phyloP scores from a whole-genome alignment of 1,140 invertebrate species.

The Anastrepha ludens region DNA sequence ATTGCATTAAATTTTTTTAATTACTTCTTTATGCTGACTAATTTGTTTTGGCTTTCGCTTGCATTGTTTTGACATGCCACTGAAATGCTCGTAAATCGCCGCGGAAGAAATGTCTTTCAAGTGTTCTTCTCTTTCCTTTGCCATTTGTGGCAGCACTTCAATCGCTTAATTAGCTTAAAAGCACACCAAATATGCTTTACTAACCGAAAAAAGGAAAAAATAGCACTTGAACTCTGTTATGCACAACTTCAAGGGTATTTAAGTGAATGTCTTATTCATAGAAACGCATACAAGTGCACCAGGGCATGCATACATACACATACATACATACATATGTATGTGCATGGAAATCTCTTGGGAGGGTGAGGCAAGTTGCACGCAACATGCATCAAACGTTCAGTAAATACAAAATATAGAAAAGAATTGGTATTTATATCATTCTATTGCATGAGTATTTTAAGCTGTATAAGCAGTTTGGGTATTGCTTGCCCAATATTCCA shows the following conservation, averaged over 20 bases:
- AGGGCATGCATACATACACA: not conserved
- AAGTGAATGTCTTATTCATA: not conserved
- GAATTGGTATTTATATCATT: not conserved
- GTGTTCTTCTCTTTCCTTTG: not conserved
- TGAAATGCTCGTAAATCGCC: not conserved
- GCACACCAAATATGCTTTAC: not conserved
- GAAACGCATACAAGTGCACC: not conserved
- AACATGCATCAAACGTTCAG: not conserved
- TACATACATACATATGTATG: not conserved
- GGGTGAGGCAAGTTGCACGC: not conserved
- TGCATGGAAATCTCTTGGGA: not conserved
- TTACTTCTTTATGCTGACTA: not conserved
- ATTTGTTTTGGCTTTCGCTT: constrained; percentile 3
- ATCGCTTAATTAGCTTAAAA: constrained; percentile 19
- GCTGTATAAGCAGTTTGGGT: not conserved
- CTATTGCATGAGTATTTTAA: not conserved
- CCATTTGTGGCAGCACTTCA: constrained; percentile 7
- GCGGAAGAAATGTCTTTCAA: not conserved
- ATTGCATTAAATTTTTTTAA: too few species aligned
- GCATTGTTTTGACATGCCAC: not conserved
- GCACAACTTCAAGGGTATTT: not conserved
- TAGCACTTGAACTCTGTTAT: not conserved
- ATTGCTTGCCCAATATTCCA: not conserved
- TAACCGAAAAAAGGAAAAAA: not conserved
- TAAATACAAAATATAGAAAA: not conserved